Percentiles rank a stretch among this genome's conserved stretches.
phyloP scores from a whole-genome alignment of 2,797 vertebrate genomes.

The Lutjanus argentimaculatus region DNA sequence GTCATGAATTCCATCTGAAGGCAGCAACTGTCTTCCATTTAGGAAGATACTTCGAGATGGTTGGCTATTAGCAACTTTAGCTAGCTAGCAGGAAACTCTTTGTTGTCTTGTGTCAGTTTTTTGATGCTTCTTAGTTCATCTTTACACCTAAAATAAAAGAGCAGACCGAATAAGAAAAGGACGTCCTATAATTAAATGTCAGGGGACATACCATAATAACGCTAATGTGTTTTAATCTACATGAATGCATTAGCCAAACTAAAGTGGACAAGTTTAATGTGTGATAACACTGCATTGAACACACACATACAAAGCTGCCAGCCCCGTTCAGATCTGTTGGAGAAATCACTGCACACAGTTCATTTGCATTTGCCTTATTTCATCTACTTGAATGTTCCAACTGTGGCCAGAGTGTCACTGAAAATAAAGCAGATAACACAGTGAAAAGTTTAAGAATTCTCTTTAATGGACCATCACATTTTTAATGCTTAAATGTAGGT shows the following conservation, averaged over 20 bases:
- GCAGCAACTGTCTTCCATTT: no score
- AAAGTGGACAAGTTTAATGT: conserved; percentile 2
- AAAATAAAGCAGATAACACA: conserved; percentile 18
- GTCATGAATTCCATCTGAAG: no score
- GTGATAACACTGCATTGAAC: neutral
- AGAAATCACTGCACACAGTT: conserved; percentile 25
- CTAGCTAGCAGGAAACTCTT: neutral
- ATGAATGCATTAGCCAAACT: neutral
- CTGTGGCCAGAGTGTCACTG: conserved; percentile 13
- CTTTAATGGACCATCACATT: neutral
- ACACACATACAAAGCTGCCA: conserved; percentile 7
- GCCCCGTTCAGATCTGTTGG: conserved; percentile 9
- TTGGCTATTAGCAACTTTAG: no score
- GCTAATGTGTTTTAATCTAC: neutral
- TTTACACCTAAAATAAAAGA: neutral
- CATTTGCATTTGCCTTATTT: conserved; percentile 40
- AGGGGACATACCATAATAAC: neutral
- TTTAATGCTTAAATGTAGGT: neutral
- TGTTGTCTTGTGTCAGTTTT: no score
- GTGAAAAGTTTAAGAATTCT: neutral
- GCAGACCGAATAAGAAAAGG: neutral
- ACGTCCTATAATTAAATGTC: neutral
- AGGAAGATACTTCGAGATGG: no score
- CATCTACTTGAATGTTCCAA: conserved; percentile 27
- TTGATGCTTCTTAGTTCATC: neutral